Conservation (phyloP, 2,797 vertebrate species). For the Falco berigora region DNA sequence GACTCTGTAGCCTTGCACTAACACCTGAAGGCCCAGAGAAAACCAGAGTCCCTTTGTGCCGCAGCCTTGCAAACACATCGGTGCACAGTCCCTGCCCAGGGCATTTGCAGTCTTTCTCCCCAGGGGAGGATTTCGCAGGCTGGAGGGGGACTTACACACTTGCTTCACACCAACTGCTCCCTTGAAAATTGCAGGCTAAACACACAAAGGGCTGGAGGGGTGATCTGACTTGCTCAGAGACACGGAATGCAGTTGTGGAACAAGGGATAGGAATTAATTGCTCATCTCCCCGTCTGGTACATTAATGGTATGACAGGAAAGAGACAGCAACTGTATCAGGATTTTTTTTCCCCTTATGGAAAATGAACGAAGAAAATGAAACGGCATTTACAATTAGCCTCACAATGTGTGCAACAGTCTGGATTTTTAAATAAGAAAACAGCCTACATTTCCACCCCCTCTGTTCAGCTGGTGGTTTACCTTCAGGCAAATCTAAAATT, state of each 20-base stretch:
- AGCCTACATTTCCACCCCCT: background rate
- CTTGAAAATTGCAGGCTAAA: background rate
- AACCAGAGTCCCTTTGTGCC: background rate
- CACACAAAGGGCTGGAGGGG: background rate
- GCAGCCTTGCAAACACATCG: background rate
- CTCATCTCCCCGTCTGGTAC: background rate
- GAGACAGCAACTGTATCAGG: background rate
- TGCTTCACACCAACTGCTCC: background rate
- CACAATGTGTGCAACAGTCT: background rate
- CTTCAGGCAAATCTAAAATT: background rate
- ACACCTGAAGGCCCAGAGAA: background rate
- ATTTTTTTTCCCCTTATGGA: background rate
- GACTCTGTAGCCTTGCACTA: background rate
- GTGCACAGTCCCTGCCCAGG: background rate
- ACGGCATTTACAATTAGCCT: background rate
- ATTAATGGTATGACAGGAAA: background rate
- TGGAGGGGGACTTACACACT: background rate
- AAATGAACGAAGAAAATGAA: background rate
- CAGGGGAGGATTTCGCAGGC: background rate
- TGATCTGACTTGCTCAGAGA: background rate
- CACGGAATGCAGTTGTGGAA: background rate
- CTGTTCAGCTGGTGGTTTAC: background rate
- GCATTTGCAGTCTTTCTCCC: background rate
- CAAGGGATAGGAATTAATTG: background rate
- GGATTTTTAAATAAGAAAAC: background rate